Evolutionary conservation across 2,888 invertebrate genomes (phyloP), one percentile per base, ranked within the genome.

Genomic region (Mylabris sibirica): DNA sequence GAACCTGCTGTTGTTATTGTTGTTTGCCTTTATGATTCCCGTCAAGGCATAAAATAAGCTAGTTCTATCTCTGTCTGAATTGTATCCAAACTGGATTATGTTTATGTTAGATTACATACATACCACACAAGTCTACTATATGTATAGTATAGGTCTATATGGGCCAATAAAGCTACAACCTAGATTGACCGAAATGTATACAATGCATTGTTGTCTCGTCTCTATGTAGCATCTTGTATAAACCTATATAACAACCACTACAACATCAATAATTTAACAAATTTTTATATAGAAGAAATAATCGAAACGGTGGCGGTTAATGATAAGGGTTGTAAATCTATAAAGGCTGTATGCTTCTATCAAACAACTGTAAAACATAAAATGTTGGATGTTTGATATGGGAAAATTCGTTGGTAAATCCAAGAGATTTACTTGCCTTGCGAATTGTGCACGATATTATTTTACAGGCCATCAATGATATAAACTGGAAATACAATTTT

Each of bases 401-500:
- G 57, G 24, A 60, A 57, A 66, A 66, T 24, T 57, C 14, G 20
- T 11, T 22, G 1, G 1, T 24, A 57, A 63, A 63, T 34, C 53
- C 61, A 38, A 2, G 35, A 8, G 61, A 61, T 61, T 22, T 24
- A 38, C 38, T 5, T 64, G 35, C 35, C 22, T 26, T 64, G 11
- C 59, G 64, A 35, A 60, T 34, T 41, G 14, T 57, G 30, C 53
- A 60, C 41, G 59, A 66, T 70, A 72, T 72, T 68, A 70, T 70
- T 70, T 70, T 70, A 71, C 79, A 80, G 80, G 76, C 75, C 77
- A 78, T 78, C 74, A 72, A 68, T 72, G 67, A 74, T 75, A 75
- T 77, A 77, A 78, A 57, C 24, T 74, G 64, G 79, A 78, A 79
- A 79, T 76, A 78, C 76, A 79, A 80, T 80, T 78, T 75, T 75